phyloP scores from a whole-genome alignment of 1,140 invertebrate species.

The Uloborus diversus region DNA sequence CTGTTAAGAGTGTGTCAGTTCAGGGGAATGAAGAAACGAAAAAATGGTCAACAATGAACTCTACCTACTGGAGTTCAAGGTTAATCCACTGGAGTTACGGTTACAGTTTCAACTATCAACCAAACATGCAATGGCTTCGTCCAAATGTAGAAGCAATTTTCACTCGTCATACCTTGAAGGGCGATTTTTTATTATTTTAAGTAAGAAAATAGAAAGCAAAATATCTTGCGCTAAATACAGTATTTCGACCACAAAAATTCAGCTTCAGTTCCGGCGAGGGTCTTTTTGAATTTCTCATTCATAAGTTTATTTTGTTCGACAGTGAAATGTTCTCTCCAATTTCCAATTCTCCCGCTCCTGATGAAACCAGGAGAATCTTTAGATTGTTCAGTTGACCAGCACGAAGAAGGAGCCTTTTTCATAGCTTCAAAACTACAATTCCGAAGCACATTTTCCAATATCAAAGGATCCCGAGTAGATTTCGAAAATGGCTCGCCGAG shows the following conservation, averaged over 20 bases:
- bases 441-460: neutral
- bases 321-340: neutral
- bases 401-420: neutral
- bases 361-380: neutral
- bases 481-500: constrained; percentile 59
- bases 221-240: no score
- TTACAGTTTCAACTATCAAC: no score
- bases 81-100: no score
- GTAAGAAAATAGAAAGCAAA: no score
- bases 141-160: no score
- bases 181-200: no score
- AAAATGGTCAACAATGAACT: no score
- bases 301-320: neutral
- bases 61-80: no score
- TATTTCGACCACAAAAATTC: neutral
- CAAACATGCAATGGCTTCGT: no score
- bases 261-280: neutral
- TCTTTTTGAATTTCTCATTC: neutral
- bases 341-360: neutral
- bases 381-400: neutral
- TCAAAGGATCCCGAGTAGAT: neutral
- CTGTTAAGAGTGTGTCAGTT: no score
- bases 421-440: neutral
- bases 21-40: no score
- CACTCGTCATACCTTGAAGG: no score